phyloP scores from a whole-genome alignment of 2,113 vertebrate species.

The Riparia riparia region DNA sequence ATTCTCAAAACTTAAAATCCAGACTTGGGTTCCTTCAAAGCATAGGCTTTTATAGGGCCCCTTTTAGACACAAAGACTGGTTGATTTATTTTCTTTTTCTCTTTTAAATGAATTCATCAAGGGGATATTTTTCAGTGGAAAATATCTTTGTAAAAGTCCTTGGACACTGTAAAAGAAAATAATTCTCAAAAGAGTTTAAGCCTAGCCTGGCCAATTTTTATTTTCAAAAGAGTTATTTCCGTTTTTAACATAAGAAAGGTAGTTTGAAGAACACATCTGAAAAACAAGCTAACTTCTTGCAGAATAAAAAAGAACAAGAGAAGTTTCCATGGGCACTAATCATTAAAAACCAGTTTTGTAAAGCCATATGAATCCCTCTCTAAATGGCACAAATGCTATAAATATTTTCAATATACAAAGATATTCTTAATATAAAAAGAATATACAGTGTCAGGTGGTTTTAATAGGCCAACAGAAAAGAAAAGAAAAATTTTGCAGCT shows the following conservation, averaged over 20 bases:
- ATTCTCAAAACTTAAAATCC: neutral
- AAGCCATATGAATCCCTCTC: neutral
- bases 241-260: neutral
- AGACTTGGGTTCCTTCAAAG: neutral
- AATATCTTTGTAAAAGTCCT: conserved; percentile 4
- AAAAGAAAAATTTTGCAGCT: conserved; percentile 1
- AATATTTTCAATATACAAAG: neutral
- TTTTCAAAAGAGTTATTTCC: conserved; percentile 28
- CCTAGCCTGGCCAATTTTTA: conserved; percentile 22
- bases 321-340: neutral
- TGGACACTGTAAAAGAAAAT: neutral
- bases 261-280: neutral
- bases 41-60: neutral
- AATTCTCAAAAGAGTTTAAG: conserved; percentile 19
- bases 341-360: neutral
- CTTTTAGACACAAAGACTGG: neutral
- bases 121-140: neutral
- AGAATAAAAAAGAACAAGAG: neutral
- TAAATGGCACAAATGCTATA: neutral
- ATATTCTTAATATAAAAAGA: neutral
- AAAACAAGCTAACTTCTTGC: neutral
- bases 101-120: neutral
- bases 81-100: neutral
- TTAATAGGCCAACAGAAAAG: neutral
- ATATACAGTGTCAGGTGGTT: neutral